These are phyloP conservation scores for Eulemur macaco DNA, from an alignment of 2,113 vertebrate genomes.

Conservation along the genomic window DNA sequence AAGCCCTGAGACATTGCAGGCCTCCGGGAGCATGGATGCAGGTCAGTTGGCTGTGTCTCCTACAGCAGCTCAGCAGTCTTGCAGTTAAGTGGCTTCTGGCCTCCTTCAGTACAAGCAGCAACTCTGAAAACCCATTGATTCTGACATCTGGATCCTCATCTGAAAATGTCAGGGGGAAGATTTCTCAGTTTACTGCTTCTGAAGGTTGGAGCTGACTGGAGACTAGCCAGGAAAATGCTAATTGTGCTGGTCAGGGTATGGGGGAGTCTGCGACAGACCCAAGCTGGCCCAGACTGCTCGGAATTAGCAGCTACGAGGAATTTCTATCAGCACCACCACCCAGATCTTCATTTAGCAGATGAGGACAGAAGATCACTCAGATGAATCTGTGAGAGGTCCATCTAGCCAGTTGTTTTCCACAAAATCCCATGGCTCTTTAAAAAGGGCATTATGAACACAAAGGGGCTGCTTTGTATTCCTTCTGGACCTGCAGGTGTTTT, in stretches of 20 bases:
- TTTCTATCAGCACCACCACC: background rate
- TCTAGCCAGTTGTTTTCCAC: slow-evolving; percentile 21
- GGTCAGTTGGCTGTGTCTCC: background rate
- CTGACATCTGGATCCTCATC: slow-evolving; percentile 44
- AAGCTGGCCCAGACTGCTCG: background rate
- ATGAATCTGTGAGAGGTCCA: slow-evolving; percentile 23
- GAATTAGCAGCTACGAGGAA: background rate
- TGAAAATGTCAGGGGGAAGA: background rate
- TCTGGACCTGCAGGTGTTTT: background rate
- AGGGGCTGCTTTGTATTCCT: slow-evolving; percentile 36
- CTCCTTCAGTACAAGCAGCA: slow-evolving; percentile 7
- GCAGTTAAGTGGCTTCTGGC: background rate
- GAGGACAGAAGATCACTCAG: background rate
- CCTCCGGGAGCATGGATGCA: background rate
- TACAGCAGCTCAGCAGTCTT: background rate
- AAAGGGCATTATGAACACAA: slow-evolving; percentile 23
- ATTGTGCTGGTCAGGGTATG: background rate
- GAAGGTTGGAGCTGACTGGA: slow-evolving; percentile 25
- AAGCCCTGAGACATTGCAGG: accelerated
- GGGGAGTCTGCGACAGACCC: background rate
- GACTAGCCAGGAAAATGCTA: slow-evolving; percentile 30
- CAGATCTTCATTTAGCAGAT: background rate
- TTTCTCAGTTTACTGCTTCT: slow-evolving; percentile 25
- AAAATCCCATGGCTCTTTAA: slow-evolving; percentile 23
- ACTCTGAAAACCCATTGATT: slow-evolving; percentile 57